Percentiles rank a stretch among this genome's conserved stretches.
phyloP scores from a whole-genome alignment of 1,140 invertebrate species.

The Pseudomyrmex cubaensis region DNA sequence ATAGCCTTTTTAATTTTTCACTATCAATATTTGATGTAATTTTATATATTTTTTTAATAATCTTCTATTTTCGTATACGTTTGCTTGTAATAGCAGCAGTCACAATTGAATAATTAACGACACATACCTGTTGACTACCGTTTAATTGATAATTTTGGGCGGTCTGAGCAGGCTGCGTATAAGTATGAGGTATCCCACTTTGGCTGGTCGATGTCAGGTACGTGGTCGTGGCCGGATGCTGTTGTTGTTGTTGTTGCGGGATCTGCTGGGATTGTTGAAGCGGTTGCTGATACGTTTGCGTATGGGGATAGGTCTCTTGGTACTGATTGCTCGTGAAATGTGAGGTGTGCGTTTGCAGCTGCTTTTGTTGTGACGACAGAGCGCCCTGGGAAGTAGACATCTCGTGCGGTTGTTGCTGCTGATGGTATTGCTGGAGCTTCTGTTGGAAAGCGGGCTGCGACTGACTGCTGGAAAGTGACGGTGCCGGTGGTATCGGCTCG shows the following conservation, averaged over 20 bases:
- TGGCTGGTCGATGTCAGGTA: conserved; percentile 81
- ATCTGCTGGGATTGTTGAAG: conserved; percentile 74
- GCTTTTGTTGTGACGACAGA: conserved; percentile 72
- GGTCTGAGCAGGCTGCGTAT: conserved; percentile 79
- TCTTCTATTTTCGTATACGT: conserved; percentile 2
- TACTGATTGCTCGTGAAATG: conserved; percentile 83
- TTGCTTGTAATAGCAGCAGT: conserved; percentile 19
- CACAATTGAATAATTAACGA: conserved; percentile 31
- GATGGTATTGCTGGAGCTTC: conserved; percentile 81
- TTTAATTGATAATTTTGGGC: conserved; percentile 81
- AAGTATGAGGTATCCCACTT: conserved; percentile 80
- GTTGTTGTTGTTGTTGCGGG: conserved; percentile 76
- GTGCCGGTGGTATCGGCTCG: conserved; percentile 83
- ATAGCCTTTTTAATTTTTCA: not conserved
- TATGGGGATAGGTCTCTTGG: conserved; percentile 84
- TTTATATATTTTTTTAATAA: not conserved
- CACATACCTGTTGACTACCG: conserved; percentile 82
- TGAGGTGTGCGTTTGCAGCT: conserved; percentile 81
- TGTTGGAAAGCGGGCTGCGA: conserved; percentile 85
- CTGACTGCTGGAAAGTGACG: conserved; percentile 86
- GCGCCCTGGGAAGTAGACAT: conserved; percentile 71
- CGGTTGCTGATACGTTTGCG: conserved; percentile 84
- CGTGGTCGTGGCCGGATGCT: conserved; percentile 78
- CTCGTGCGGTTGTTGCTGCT: conserved; percentile 75
- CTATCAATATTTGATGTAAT: not conserved